Evolutionary conservation across 2,113 vertebrate genomes (phyloP), one percentile per base, ranked within the genome.

Genomic region (Microcebus lehilahytsara): DNA sequence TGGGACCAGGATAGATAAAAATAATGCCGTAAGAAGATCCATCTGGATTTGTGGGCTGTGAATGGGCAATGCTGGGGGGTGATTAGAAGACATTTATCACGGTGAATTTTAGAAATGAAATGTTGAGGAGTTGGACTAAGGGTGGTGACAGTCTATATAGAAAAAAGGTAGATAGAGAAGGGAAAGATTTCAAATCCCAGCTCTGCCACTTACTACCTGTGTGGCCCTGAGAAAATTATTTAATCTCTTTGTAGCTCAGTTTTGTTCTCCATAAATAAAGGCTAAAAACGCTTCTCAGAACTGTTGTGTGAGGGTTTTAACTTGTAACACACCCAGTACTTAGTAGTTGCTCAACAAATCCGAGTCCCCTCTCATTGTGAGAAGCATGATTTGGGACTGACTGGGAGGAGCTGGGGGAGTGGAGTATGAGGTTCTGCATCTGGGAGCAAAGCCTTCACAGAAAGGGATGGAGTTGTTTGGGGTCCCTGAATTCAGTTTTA

Each of bases 291-390:
- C 42, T 67, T 53, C 58, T 27, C 9, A 51, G 87, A 78, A 67
- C 30, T 5, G 6, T 78, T 12, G 23, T 66, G 6, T 71, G 74
- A 49, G 42, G 16, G 23, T 75, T 66, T 66, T 66, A 53, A 34
- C 46, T 67, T 93, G 69, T 23, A 11, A 37, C 1, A 0, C 4
- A 27, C 42, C 46, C 13, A 30, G 53, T 30, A 20, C 66, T 20
- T 37, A 67, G 91, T 37, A 32, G 17, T 49, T 42, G 23, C 46
- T 83, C 81, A 56, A 7, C 62, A 53, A 79, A 30, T 7, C 2
- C 0, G 12, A 23, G 51, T 19, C 32, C 30, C 64, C 30, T 16
- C 9, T 0, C 53, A 1, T 20, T 1, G 10, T 23, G 16, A 10
- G 51, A 77, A 56, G 40, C 42, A 11, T 30, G 0, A 11, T 66